Evolutionary conservation across 2,888 invertebrate species (phyloP).

Genomic region (Andrena praecox): DNA sequence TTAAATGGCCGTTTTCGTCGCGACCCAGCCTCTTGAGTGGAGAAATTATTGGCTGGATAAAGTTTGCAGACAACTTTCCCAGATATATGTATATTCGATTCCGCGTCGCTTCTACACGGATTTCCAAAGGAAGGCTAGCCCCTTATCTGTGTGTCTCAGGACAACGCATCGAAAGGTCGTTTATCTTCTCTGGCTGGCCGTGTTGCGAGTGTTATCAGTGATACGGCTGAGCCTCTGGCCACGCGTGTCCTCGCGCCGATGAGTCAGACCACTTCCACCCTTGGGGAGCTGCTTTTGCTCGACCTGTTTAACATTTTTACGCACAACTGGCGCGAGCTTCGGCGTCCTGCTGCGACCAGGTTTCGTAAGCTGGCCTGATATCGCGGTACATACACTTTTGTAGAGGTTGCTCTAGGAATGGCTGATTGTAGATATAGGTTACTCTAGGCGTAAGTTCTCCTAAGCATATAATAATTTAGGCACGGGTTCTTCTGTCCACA

Average conservation of each 20-base stretch:
- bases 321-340: background rate
- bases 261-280: conserved; percentile 51
- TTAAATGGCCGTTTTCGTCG: background rate
- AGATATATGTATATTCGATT: background rate
- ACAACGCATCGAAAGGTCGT: conserved; percentile 54
- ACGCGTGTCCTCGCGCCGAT: conserved; percentile 52
- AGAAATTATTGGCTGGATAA: background rate
- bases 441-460: background rate
- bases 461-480: conserved; percentile 8
- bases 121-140: conserved; percentile 39
- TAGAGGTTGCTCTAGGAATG: background rate
- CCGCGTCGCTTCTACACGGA: background rate
- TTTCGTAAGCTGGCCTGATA: conserved; percentile 9
- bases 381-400: too few species aligned
- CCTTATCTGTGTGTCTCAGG: conserved; percentile 44
- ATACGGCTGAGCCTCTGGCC: conserved; percentile 49
- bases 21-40: background rate
- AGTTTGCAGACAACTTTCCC: background rate
- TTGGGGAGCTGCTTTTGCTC: conserved; percentile 32
- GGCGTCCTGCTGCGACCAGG: background rate
- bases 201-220: conserved; percentile 52
- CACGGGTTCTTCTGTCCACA: background rate
- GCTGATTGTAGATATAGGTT: background rate
- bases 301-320: conserved; percentile 53
- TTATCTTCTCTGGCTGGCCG: conserved; percentile 43